phyloP scores from a whole-genome alignment of 2,113 vertebrate species.

The Scytalopus superciliaris region DNA sequence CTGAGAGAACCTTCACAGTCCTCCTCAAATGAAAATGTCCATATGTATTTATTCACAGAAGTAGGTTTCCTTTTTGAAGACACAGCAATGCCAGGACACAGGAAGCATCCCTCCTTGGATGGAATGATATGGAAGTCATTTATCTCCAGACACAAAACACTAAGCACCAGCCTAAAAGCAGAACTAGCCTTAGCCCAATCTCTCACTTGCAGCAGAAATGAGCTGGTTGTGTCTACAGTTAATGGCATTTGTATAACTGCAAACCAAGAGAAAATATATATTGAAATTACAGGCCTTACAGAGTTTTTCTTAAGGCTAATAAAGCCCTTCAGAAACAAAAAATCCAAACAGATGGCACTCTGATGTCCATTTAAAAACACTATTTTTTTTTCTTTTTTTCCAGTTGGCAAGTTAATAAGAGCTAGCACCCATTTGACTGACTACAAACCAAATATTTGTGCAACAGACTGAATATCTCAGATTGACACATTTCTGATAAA shows the following conservation, averaged over 20 bases:
- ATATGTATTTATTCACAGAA: neutral
- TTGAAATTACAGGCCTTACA: neutral
- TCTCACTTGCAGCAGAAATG: neutral
- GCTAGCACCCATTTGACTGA: neutral
- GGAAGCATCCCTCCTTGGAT: neutral
- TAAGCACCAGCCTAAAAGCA: neutral
- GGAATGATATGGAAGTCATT: neutral
- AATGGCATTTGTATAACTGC: neutral
- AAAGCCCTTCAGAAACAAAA: neutral
- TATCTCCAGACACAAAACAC: neutral
- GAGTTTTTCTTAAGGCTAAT: neutral
- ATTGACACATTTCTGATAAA: neutral
- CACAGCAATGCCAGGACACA: neutral
- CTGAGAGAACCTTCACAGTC: neutral
- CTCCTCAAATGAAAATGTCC: neutral
- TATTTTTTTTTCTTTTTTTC: neutral
- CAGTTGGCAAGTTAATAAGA: neutral
- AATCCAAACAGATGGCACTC: neutral
- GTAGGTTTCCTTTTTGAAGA: neutral
- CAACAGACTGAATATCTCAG: neutral
- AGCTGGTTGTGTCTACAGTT: neutral
- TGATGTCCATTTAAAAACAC: neutral
- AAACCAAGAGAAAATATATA: neutral
- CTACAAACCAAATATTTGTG: neutral
- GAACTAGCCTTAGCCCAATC: neutral